These are phyloP conservation scores for Liasis olivaceus DNA, from an alignment of 2,797 vertebrate genomes.

Conservation along the genomic window DNA sequence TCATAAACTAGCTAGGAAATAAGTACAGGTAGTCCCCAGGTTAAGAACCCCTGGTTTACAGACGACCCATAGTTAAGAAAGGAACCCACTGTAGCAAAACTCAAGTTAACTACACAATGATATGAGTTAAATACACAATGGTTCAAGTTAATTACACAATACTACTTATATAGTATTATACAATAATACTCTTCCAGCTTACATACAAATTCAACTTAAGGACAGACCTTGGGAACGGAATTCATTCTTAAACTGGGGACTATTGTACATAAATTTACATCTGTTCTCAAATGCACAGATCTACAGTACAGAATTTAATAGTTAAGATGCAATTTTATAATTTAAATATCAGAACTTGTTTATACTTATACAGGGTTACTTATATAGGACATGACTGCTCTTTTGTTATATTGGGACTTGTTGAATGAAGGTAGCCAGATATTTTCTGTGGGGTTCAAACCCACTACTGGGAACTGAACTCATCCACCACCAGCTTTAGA, in stretches of 20 bases:
- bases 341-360: neutral
- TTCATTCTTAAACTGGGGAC: no score
- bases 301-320: neutral
- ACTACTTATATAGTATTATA: no score
- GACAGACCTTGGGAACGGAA: no score
- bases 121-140: no score
- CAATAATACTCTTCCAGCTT: no score
- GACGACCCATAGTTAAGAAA: no score
- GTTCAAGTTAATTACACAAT: no score
- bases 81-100: no score
- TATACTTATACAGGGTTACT: neutral
- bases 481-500: neutral
- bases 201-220: no score
- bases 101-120: no score
- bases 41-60: no score
- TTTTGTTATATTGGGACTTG: neutral
- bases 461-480: neutral
- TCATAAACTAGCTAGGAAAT: neutral
- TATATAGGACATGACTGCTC: neutral
- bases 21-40: neutral
- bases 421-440: neutral
- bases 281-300: neutral
- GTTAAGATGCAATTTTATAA: neutral
- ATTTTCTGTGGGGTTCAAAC: neutral
- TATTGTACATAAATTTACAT: neutral